Evolutionary conservation across 2,888 invertebrate genomes (phyloP).

Genomic region (Smittia sp.): DNA sequence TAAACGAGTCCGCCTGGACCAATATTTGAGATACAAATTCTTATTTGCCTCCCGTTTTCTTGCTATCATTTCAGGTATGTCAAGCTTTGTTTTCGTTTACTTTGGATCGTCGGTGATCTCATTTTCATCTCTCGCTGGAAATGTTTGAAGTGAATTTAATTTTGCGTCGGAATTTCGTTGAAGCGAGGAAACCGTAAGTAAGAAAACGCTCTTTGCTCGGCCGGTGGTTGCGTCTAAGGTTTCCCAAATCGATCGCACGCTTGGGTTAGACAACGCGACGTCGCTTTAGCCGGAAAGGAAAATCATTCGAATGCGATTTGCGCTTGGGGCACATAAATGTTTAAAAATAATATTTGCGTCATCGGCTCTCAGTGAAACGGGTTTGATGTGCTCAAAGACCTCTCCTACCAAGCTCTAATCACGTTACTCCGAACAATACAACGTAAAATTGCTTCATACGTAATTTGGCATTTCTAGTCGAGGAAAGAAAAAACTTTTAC

Average conservation of each 20-base stretch:
- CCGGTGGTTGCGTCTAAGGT: not conserved
- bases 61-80: slow-evolving; percentile 13
- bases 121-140: not conserved
- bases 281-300: not conserved
- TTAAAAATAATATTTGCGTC: not conserved
- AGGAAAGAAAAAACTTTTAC: not conserved
- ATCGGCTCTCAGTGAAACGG: not conserved
- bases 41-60: not conserved
- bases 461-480: not conserved
- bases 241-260: not conserved
- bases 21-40: not conserved
- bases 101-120: not conserved
- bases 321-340: not conserved
- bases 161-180: not conserved
- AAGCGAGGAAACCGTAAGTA: not conserved
- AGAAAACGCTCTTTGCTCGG: not conserved
- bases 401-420: not conserved
- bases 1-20: not conserved
- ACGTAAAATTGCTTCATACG: not conserved
- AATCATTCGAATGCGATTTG: not conserved
- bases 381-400: too few relatives aligned
- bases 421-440: not conserved
- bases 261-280: not conserved
- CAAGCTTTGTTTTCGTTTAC: not conserved
- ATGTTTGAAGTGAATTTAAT: not conserved